These are phyloP conservation scores for Gastracanthus pulcherrimus DNA, from an alignment of 2,888 invertebrate species.

Conservation along the genomic window DNA sequence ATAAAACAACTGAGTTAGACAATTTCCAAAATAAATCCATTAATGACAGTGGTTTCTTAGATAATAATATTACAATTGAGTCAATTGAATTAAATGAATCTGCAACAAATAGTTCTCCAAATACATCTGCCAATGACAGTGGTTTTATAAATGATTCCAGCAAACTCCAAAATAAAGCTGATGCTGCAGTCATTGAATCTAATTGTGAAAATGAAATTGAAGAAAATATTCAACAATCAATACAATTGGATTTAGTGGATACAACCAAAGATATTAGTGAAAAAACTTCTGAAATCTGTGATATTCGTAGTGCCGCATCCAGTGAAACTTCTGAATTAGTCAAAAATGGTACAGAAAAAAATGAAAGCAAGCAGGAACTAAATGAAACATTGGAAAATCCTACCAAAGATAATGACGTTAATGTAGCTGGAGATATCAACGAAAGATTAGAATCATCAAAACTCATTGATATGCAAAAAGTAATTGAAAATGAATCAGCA, in stretches of 20 bases:
- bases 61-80: constrained; percentile 17
- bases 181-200: neutral
- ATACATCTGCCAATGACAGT: constrained; percentile 21
- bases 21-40: neutral
- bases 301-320: constrained; percentile 46
- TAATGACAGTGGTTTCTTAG: neutral
- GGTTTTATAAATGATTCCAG: constrained; percentile 36
- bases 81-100: constrained; percentile 22
- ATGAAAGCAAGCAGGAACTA: constrained; percentile 17
- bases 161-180: constrained; percentile 9
- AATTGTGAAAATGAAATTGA: constrained; percentile 5
- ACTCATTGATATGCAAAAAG: neutral
- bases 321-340: constrained; percentile 14
- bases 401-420: constrained; percentile 46
- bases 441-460: constrained; percentile 20
- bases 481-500: neutral
- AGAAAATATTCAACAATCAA: neutral
- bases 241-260: constrained; percentile 23
- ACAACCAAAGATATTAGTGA: constrained; percentile 51
- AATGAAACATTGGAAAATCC: constrained; percentile 22
- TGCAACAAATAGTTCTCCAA: constrained; percentile 8
- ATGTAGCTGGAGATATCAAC: constrained; percentile 5
- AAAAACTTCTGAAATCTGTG: constrained; percentile 45
- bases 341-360: neutral
- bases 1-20: neutral